These are phyloP conservation scores for Campoplex capitator DNA, from an alignment of 2,888 invertebrate genomes.

Conservation along the genomic window DNA sequence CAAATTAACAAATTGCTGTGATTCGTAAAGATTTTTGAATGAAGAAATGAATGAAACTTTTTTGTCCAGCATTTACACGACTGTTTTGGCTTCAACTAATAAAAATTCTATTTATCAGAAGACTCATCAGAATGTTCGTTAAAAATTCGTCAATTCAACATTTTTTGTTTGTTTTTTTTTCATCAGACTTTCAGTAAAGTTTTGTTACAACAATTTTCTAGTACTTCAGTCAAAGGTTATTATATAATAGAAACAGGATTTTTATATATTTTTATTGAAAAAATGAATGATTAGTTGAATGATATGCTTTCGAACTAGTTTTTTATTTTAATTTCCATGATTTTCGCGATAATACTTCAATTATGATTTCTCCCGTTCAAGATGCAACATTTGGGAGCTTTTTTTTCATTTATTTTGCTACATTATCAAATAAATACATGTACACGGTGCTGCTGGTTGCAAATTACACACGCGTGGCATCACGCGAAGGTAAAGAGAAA, in stretches of 20 bases:
- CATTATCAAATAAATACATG: not conserved
- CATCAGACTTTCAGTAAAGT: no score
- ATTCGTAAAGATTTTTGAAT: no score
- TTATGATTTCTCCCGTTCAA: not conserved
- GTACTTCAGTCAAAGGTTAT: no score
- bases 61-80: no score
- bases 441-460: conserved; percentile 33
- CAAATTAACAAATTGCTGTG: not conserved
- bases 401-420: not conserved
- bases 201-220: no score
- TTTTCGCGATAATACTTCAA: not conserved
- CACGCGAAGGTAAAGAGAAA: conserved; percentile 66
- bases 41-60: not conserved
- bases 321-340: not conserved
- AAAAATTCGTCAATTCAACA: no score
- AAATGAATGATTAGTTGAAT: not conserved
- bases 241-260: no score
- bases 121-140: no score
- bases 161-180: no score
- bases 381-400: not conserved
- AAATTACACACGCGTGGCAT: conserved; percentile 67
- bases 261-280: no score
- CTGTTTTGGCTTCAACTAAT: no score
- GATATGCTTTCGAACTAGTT: not conserved
- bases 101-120: no score